Conservation (phyloP, 2,113 vertebrate species). For the Sarotherodon lohbergeri region DNA sequence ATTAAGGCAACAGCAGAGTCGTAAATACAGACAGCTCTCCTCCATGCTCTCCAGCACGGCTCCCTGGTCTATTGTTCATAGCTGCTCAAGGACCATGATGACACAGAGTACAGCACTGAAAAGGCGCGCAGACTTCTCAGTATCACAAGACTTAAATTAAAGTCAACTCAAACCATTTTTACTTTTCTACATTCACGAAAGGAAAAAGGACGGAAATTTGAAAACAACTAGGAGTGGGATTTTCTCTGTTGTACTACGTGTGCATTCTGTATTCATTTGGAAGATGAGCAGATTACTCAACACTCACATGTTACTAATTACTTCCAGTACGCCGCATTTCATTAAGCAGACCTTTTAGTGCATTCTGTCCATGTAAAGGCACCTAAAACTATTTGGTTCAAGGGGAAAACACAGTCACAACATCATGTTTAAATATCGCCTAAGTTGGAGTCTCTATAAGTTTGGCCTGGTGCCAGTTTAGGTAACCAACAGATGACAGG, state of each 20-base stretch:
- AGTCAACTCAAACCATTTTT: background rate
- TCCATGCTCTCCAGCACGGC: constrained; percentile 28
- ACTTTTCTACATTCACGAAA: background rate
- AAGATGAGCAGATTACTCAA: background rate
- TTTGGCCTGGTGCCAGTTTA: background rate
- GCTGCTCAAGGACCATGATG: constrained; percentile 16
- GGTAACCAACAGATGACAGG: background rate
- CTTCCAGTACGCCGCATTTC: background rate
- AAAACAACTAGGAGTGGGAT: background rate
- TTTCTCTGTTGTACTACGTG: background rate
- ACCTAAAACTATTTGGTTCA: background rate
- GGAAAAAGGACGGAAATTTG: background rate
- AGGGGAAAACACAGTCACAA: background rate
- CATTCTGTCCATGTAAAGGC: background rate
- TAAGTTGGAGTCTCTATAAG: background rate
- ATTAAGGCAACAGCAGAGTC: constrained; percentile 50
- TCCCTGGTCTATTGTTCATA: constrained; percentile 33
- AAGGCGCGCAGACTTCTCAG: background rate
- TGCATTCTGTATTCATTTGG: background rate
- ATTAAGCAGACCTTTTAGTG: background rate
- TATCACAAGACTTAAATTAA: background rate
- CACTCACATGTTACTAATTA: background rate
- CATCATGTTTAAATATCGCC: background rate
- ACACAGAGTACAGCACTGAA: background rate
- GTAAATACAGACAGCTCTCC: constrained; percentile 46